These are phyloP conservation scores for Hyles vespertilio DNA, from an alignment of 1,140 invertebrate species.

Conservation along the genomic window DNA sequence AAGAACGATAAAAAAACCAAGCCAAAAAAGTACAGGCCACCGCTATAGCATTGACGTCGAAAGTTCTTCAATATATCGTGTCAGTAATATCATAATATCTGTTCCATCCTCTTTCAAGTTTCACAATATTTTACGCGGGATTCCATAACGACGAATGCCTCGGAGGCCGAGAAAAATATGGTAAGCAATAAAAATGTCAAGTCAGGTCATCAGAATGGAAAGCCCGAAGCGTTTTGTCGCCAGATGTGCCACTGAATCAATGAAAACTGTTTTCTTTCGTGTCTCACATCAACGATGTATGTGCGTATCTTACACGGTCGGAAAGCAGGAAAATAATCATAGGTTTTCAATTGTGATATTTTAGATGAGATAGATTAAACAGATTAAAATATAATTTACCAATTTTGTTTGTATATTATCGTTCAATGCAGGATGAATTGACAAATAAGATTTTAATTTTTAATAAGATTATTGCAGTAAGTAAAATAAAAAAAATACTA, in stretches of 20 bases:
- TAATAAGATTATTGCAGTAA: too few relatives aligned
- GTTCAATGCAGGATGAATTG: too few relatives aligned
- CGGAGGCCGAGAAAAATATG: constrained; percentile 66
- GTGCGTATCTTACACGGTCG: too few relatives aligned
- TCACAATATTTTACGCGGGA: constrained; percentile 62
- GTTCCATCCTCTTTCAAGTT: constrained; percentile 51
- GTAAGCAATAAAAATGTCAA: constrained; percentile 73
- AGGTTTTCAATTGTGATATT: too few relatives aligned
- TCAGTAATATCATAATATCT: constrained; percentile 51
- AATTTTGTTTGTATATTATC: too few relatives aligned
- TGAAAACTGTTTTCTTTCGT: constrained; percentile 72
- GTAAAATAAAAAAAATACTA: too few relatives aligned
- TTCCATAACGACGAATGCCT: constrained; percentile 60
- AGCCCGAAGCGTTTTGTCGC: constrained; percentile 67
- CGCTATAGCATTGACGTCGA: constrained; percentile 25
- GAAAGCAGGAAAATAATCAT: too few relatives aligned
- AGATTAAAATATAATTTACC: too few relatives aligned
- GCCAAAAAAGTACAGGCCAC: constrained; percentile 17
- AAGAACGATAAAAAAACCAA: constrained; percentile 25
- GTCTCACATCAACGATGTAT: constrained; percentile 53
- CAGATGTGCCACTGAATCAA: constrained; percentile 71
- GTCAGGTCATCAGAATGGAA: constrained; percentile 74
- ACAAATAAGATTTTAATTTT: too few relatives aligned
- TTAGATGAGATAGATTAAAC: too few relatives aligned
- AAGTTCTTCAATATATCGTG: constrained; percentile 45